Evolutionary conservation across 2,113 vertebrate genomes (phyloP).

Genomic region (Rhodinocichla rosea): DNA sequence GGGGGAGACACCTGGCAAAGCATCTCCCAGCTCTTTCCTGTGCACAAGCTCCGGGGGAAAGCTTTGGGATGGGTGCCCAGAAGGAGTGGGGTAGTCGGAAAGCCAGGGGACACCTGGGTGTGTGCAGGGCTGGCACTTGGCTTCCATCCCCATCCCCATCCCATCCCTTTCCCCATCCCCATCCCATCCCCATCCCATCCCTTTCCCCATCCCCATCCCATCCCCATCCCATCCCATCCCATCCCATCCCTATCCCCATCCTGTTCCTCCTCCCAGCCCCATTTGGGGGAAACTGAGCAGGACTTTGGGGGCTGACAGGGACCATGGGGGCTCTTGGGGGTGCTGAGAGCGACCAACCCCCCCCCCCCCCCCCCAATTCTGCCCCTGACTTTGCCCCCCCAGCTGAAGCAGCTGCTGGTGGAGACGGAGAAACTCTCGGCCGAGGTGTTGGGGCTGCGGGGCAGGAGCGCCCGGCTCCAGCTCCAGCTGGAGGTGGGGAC

Average conservation of each 20-base stretch:
- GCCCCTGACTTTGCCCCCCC: background rate
- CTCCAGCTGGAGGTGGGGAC: background rate
- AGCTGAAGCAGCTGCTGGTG: background rate
- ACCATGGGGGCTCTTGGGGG: too few species aligned
- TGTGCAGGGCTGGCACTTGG: background rate
- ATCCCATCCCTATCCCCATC: background rate
- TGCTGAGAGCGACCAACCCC: background rate
- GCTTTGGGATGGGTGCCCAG: too few species aligned
- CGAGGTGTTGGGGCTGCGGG: background rate
- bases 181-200: too few species aligned
- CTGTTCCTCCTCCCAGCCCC: background rate
- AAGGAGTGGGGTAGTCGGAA: rapidly evolving
- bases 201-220: background rate
- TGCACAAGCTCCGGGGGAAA: too few species aligned
- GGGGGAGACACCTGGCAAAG: background rate
- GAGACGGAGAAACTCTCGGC: background rate
- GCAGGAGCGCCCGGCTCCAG: background rate
- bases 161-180: too few species aligned
- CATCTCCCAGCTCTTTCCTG: background rate
- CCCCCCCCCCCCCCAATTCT: background rate
- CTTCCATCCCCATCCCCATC: background rate
- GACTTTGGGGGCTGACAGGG: background rate
- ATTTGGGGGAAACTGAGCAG: background rate
- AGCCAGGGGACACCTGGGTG: rapidly evolving
- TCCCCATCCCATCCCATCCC: too few species aligned